Evolutionary conservation across 2,113 vertebrate genomes (phyloP).

Genomic region (Ornithorhynchus anatinus): DNA sequence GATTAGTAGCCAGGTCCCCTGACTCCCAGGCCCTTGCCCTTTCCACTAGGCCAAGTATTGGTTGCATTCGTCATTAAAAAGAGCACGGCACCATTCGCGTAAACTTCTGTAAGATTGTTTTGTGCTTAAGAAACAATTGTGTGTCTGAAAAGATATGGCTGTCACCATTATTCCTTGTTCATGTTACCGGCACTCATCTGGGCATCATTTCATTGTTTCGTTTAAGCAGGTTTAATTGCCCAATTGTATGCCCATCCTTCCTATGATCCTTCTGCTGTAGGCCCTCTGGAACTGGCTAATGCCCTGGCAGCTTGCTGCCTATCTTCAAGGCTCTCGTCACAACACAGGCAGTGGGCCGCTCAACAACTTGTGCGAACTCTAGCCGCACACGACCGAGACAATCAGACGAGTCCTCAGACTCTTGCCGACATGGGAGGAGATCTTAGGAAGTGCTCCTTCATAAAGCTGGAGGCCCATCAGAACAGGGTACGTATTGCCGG

Average conservation of each 20-base stretch:
- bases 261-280: slow-evolving; percentile 92
- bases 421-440: slow-evolving; percentile 95
- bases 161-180: slow-evolving; percentile 52
- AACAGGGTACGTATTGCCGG: slow-evolving; percentile 81
- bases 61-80: not conserved
- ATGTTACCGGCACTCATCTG: slow-evolving; percentile 65
- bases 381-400: slow-evolving; percentile 95
- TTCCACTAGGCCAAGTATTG: not conserved
- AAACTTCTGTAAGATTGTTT: not conserved
- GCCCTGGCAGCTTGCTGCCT: slow-evolving; percentile 97
- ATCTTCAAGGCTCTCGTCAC: slow-evolving; percentile 93
- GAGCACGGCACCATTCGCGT: not conserved
- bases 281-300: slow-evolving; percentile 97
- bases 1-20: too few relatives aligned
- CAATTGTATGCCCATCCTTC: slow-evolving; percentile 91
- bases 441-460: slow-evolving; percentile 90
- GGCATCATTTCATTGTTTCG: slow-evolving; percentile 76
- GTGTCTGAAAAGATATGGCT: slow-evolving; percentile 50
- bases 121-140: slow-evolving; percentile 32
- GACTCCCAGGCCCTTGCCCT: too few relatives aligned
- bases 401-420: slow-evolving; percentile 89
- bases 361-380: slow-evolving; percentile 95
- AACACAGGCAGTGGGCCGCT: slow-evolving; percentile 97
- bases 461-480: slow-evolving; percentile 97
- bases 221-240: slow-evolving; percentile 91